Base-by-base conservation (phyloP, 2,113 vertebrate genomes). In the Pygathrix nemaeus region DNA sequence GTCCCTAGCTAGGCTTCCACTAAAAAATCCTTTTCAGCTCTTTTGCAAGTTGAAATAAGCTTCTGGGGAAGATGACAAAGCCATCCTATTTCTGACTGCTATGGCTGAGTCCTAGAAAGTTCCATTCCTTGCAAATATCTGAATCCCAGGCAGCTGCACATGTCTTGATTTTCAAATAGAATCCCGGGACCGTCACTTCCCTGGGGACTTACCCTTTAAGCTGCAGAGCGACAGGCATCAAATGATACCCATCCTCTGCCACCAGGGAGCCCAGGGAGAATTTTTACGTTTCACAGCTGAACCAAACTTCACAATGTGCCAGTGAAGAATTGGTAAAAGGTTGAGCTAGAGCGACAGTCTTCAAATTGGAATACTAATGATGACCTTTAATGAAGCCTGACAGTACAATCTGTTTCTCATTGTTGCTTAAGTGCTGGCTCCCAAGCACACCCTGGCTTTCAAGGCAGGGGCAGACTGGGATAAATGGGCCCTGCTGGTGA, bases 351-450 rank as follows among this genome's bases (percentile, higher is more conserved):
- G 98, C 96, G 98, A 98, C 97, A 98, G 99, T 99, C 99, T 99
- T 98, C 98, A 98, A 99, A 99, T 99, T 99, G 99, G 99, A 99
- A 99, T 99, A 99, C 99, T 99, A 99, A 99, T 99, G 99, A 99
- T 99, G 99, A 99, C 98, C 99, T 99, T 99, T 99, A 99, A 99
- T 99, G 99, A 99, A 99, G 99, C 99, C 99, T 99, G 99, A 99
- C 99, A 99, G 99, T 99, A 99, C 99, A 99, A 99, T 99, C 99
- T 99, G 99, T 99, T 99, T 99, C 99, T 99, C 98, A 99, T 99
- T 99, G 99, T 99, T 99, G 99, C 98, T 98, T 99, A 99, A 99
- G 99, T 99, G 99, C 98, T 97, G 96, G 99, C 99, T 98, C 98
- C 99, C 98, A 99, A 98, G 99, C 99, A 98, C 99, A 99, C 99